These are phyloP conservation scores for Pemphigus obesinymphae DNA, from an alignment of 1,140 invertebrate species.

Conservation along the genomic window DNA sequence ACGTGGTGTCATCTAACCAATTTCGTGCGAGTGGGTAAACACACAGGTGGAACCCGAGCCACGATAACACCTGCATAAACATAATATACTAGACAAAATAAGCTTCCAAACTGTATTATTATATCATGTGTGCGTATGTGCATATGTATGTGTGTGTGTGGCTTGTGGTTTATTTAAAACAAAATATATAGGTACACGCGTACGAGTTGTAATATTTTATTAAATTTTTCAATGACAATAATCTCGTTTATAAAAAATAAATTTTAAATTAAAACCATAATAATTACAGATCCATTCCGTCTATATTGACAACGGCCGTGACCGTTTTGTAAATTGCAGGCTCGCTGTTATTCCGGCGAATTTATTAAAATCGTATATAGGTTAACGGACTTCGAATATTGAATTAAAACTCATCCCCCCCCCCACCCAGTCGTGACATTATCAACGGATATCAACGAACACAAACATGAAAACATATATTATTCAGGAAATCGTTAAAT, in stretches of 20 bases:
- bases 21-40: constrained; percentile 40
- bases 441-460: background rate
- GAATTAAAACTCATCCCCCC: too few species aligned
- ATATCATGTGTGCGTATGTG: too few species aligned
- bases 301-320: too few species aligned
- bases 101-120: constrained; percentile 19
- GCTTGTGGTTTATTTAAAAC: background rate
- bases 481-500: constrained; percentile 18
- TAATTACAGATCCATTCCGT: background rate
- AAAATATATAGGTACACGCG: background rate
- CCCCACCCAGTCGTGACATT: too few species aligned
- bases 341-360: background rate
- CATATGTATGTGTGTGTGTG: too few species aligned
- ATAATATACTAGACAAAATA: constrained; percentile 31
- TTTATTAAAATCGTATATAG: background rate
- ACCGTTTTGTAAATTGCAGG: background rate
- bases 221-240: too few species aligned
- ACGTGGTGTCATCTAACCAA: constrained; percentile 30
- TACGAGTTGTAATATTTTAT: background rate
- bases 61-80: background rate
- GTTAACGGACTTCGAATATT: background rate
- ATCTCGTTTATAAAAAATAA: background rate
- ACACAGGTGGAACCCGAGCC: constrained; percentile 33
- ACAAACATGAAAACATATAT: background rate
- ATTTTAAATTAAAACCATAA: background rate